A percentile compares a stretch with the other conserved stretches of the same genome.
phyloP scores from a whole-genome alignment of 2,888 invertebrate genomes.

The Oligia strigilis region DNA sequence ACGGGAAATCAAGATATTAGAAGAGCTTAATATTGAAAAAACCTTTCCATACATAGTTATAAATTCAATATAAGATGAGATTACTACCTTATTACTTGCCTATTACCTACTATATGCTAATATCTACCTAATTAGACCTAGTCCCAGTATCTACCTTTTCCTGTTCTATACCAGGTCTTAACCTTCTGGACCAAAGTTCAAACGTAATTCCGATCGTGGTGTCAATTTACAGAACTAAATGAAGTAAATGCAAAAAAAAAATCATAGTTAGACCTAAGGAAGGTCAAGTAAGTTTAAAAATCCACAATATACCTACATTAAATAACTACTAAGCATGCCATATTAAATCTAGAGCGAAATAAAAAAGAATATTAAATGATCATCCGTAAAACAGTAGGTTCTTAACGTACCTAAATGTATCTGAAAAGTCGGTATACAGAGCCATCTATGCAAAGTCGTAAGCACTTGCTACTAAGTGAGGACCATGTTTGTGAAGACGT shows the following conservation, averaged over 20 bases:
- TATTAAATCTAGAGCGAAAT: background rate
- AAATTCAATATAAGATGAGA: slow-evolving; percentile 8
- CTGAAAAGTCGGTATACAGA: slow-evolving; percentile 20
- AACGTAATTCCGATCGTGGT: background rate
- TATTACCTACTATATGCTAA: background rate
- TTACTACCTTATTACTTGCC: background rate
- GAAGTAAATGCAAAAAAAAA: background rate
- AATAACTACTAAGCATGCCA: background rate
- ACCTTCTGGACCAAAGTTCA: slow-evolving; percentile 21
- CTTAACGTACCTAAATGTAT: background rate
- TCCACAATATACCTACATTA: background rate
- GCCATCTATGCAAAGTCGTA: slow-evolving; percentile 51
- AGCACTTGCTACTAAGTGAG: slow-evolving; percentile 8
- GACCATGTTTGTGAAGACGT: background rate
- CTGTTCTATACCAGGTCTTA: background rate
- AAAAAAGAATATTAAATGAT: background rate
- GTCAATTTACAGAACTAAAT: background rate
- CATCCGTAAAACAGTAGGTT: background rate
- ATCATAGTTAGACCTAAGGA: background rate
- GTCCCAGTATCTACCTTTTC: background rate
- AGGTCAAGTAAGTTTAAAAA: background rate
- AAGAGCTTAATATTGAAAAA: background rate
- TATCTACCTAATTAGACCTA: background rate
- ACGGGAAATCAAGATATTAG: background rate
- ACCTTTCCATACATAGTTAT: slow-evolving; percentile 13